Base-by-base conservation (phyloP, 2,888 invertebrate species). In the Boloria selene region DNA sequence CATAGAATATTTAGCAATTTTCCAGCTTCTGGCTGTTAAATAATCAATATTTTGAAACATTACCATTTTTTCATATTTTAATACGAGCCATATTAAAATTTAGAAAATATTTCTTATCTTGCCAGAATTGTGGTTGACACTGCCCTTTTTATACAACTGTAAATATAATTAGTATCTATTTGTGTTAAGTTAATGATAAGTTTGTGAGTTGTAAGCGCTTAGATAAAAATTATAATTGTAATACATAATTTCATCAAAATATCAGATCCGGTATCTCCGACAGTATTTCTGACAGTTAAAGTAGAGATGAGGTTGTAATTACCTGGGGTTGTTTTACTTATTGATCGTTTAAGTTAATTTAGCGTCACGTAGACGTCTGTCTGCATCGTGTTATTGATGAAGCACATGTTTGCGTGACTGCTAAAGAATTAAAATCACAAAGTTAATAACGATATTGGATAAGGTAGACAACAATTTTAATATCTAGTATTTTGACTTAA, bases 11-110 rank as follows among this genome's bases (percentile, higher is more conserved):
- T 55, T 58, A 47, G 6, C 26, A 49, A 58, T 58, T 47, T 45
- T 47, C 6, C 31, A 47, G 16, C 13, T n/a, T 22, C 13, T 58
- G 26, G 58, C 7, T 64, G 58, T 47, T 60, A 50, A 44, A 52
- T 73, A 53, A 69, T 67, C 65, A 72, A 70, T 71, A 74, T 62
- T 71, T 72, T 72, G 61, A 70, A 74, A 72, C 71, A 76, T 38
- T 38, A 72, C 83, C 84, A 83, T 83, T 84, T 83, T 85, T 84
- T 82, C 80, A 73, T 77, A 76, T 80, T 79, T 84, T 80, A 85
- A 84, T 75, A 83, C 84, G 85, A 90, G 92, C 91, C 92, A 92
- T 92, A 91, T 90, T 90, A 86, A 86, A 87, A 87, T 85, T 90
- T 91, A 90, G 90, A 87, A 86, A 85, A 79, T 79, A 86, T 87